Conservation (phyloP, 2,888 invertebrate genomes). For the Erpobdella octoculata region DNA sequence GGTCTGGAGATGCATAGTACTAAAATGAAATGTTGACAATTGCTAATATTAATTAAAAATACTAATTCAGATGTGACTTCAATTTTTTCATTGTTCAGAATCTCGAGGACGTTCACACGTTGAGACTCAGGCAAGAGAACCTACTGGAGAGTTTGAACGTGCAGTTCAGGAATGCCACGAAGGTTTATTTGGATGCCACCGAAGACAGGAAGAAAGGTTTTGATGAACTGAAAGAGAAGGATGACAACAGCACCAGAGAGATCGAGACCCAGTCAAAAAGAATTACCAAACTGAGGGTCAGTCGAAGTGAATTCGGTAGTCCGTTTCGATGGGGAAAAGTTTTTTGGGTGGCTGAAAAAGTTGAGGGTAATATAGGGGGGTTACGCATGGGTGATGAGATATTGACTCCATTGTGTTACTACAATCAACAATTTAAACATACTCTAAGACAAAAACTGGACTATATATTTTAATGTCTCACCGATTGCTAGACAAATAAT, state of each 20-base stretch:
- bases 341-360: too few relatives aligned
- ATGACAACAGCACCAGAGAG: constrained; percentile 50
- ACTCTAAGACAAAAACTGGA: too few relatives aligned
- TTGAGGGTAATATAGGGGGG: background rate
- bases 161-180: constrained; percentile 47
- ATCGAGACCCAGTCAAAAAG: constrained; percentile 52
- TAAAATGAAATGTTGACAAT: background rate
- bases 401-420: background rate
- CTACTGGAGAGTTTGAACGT: constrained; percentile 50
- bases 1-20: background rate
- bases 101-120: constrained; percentile 52
- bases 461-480: too few relatives aligned
- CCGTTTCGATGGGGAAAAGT: too few relatives aligned
- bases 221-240: constrained; percentile 49
- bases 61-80: background rate
- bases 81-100: constrained; percentile 42
- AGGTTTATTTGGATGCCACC: constrained; percentile 50
- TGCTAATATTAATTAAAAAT: background rate
- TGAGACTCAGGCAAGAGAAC: constrained; percentile 48
- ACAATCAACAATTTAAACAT: background rate
- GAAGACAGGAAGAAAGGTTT: constrained; percentile 45
- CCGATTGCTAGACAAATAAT: too few relatives aligned
- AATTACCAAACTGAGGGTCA: constrained; percentile 49
- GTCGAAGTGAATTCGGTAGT: too few relatives aligned
- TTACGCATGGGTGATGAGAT: background rate